Evolutionary conservation across 2,888 invertebrate genomes (phyloP).

Genomic region (Eurytoma adleriae): DNA sequence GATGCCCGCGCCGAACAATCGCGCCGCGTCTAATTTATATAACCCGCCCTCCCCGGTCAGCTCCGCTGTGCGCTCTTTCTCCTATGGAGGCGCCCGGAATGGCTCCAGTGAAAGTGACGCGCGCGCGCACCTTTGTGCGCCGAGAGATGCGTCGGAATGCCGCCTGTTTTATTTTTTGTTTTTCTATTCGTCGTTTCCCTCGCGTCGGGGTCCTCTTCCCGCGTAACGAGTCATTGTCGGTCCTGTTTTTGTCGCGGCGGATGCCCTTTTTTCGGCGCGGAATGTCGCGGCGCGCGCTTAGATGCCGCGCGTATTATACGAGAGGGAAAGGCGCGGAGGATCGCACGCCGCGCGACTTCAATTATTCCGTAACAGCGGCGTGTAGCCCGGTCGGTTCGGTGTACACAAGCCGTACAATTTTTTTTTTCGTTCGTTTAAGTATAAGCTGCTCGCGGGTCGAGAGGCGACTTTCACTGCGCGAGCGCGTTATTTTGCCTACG

Average conservation of each 20-base stretch:
- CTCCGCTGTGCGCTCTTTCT: constrained; percentile 51
- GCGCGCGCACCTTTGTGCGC: constrained; percentile 3
- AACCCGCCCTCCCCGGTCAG: constrained; percentile 60
- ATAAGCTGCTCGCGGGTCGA: neutral
- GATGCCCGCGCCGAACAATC: too few species aligned
- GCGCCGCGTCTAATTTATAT: constrained; percentile 67
- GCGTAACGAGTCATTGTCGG: neutral
- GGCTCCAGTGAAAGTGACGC: constrained; percentile 50
- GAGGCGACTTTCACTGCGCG: constrained; percentile 35
- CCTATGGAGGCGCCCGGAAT: constrained; percentile 22
- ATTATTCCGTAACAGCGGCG: constrained; percentile 7
- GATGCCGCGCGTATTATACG: too few species aligned
- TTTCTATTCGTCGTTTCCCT: neutral
- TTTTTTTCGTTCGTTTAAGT: constrained; percentile 16
- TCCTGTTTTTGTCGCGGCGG: constrained; percentile 2
- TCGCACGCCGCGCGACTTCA: neutral
- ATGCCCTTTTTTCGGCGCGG: too few species aligned
- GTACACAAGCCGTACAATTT: neutral
- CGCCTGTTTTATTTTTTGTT: neutral
- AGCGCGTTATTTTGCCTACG: constrained; percentile 26
- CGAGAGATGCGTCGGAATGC: neutral
- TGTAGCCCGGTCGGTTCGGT: neutral
- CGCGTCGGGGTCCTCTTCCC: neutral
- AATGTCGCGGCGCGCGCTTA: too few species aligned
- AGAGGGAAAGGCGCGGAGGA: too few species aligned